Percentiles rank a stretch among this genome's conserved stretches.
Conservation (phyloP, 2,888 invertebrate species). For the Cylindroiulus punctatus region DNA sequence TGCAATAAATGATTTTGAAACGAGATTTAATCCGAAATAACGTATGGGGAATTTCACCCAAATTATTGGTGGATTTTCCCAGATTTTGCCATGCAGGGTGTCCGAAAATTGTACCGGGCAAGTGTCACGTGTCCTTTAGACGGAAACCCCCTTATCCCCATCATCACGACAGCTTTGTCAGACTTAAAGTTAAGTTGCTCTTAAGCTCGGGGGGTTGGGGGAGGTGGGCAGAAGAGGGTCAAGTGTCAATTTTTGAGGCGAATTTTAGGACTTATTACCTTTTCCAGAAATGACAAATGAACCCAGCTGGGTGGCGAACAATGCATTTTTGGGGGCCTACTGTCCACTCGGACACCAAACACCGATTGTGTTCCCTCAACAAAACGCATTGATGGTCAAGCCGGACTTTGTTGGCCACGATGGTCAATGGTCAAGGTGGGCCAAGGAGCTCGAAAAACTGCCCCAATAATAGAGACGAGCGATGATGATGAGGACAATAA, state of each 20-base stretch:
- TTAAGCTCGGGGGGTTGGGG: background rate
- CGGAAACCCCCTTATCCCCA: background rate
- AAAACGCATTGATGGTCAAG: background rate
- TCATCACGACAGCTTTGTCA: background rate
- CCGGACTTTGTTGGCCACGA: background rate
- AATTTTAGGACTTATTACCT: slow-evolving; percentile 25
- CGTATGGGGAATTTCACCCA: too few species aligned
- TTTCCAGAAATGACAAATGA: slow-evolving; percentile 6
- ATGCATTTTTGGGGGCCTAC: background rate
- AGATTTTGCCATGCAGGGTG: background rate
- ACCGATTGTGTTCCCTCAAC: background rate
- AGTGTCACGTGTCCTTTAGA: background rate
- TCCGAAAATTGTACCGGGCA: background rate
- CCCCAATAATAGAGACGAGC: background rate
- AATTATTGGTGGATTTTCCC: too few species aligned
- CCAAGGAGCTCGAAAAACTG: background rate
- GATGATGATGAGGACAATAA: slow-evolving; percentile 8
- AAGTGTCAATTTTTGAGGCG: slow-evolving; percentile 20
- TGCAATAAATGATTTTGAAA: too few species aligned
- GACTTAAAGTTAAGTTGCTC: slow-evolving; percentile 30
- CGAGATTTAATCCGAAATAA: too few species aligned
- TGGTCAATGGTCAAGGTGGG: background rate
- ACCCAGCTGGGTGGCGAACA: slow-evolving; percentile 13
- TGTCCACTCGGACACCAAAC: background rate
- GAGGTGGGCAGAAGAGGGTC: background rate